A percentile compares a stretch with the other conserved stretches of the same genome.
Evolutionary conservation across 1,140 invertebrate genomes (phyloP).

Genomic region (Drosophila nigromelanica): DNA sequence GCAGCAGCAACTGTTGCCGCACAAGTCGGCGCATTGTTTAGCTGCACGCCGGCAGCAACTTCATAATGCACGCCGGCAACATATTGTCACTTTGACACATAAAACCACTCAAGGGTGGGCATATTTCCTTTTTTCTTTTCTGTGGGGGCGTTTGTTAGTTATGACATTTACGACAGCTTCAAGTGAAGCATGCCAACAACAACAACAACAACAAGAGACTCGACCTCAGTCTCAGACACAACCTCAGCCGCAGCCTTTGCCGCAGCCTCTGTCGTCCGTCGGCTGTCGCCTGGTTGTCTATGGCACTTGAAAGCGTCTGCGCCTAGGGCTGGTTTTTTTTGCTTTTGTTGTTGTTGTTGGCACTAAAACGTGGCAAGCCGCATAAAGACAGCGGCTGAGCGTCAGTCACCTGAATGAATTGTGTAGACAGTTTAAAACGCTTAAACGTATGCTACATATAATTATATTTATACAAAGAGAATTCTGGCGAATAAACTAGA

Average conservation of each 20-base stretch:
- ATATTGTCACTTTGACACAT: slow-evolving; percentile 81
- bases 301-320: slow-evolving; percentile 76
- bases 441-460: slow-evolving; percentile 27
- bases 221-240: slow-evolving; percentile 55
- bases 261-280: neutral
- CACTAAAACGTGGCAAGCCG: slow-evolving; percentile 39
- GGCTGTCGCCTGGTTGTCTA: slow-evolving; percentile 40
- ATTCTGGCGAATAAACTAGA: neutral
- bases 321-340: slow-evolving; percentile 53
- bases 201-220: slow-evolving; percentile 9
- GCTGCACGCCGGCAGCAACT: slow-evolving; percentile 47
- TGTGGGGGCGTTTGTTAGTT: slow-evolving; percentile 52
- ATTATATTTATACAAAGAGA: slow-evolving; percentile 14
- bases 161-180: slow-evolving; percentile 78
- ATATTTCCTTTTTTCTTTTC: slow-evolving; percentile 19
- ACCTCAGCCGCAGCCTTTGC: slow-evolving; percentile 28
- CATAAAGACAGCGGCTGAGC: slow-evolving; percentile 25
- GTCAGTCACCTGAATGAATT: slow-evolving; percentile 43
- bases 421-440: slow-evolving; percentile 39
- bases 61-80: slow-evolving; percentile 68
- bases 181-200: slow-evolving; percentile 61
- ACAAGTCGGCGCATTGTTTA: slow-evolving; percentile 44
- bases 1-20: slow-evolving; percentile 54
- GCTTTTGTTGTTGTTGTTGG: slow-evolving; percentile 29
- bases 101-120: slow-evolving; percentile 69